Evolutionary conservation across 2,888 invertebrate genomes (phyloP).

Genomic region (Chrysotoxum bicinctum): DNA sequence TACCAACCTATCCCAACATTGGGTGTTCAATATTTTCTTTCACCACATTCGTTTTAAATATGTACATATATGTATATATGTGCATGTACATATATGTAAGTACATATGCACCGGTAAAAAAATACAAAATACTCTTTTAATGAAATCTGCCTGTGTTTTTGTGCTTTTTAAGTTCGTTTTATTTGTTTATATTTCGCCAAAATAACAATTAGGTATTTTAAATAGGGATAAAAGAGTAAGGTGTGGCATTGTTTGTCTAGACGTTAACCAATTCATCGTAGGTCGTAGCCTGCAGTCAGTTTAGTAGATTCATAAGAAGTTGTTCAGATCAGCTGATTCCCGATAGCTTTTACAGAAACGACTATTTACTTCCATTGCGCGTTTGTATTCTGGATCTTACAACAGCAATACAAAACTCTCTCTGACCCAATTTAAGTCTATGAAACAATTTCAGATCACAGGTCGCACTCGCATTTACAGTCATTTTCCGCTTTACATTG

Average conservation of each 20-base stretch:
- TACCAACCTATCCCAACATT: too few relatives aligned
- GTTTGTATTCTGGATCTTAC: background rate
- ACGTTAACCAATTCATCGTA: background rate
- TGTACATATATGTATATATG: too few relatives aligned
- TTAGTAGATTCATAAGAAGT: background rate
- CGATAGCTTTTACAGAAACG: background rate
- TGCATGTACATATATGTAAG: too few relatives aligned
- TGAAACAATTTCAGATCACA: background rate
- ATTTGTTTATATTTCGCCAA: too few relatives aligned
- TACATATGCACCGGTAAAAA: too few relatives aligned
- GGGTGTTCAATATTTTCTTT: too few relatives aligned
- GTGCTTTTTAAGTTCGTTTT: background rate
- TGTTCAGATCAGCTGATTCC: background rate
- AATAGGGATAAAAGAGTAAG: background rate
- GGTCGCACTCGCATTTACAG: background rate
- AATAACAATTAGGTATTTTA: background rate
- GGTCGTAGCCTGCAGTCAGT: background rate
- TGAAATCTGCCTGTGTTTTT: background rate
- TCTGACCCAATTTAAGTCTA: background rate
- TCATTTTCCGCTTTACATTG: background rate
- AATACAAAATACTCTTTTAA: too few relatives aligned
- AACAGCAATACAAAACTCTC: background rate
- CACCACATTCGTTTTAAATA: too few relatives aligned
- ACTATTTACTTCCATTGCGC: background rate
- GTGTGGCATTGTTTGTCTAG: constrained; percentile 15